Evolutionary conservation across 2,113 vertebrate genomes (phyloP).

Genomic region (Eurystomus gularis): DNA sequence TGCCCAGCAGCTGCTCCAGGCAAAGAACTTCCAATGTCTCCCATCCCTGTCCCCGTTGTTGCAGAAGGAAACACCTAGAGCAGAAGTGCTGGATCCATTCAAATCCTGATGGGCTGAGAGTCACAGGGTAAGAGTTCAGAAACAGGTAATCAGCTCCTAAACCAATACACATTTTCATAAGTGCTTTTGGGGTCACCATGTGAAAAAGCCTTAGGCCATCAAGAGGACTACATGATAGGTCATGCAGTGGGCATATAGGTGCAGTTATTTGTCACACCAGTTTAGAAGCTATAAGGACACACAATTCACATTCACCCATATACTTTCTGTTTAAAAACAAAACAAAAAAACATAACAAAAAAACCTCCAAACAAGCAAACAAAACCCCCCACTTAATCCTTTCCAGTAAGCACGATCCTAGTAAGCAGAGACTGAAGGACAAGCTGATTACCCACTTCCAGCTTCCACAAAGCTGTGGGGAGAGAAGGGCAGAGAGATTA

Average conservation of each 20-base stretch:
- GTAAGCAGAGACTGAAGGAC: not conserved
- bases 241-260: not conserved
- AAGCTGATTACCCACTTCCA: not conserved
- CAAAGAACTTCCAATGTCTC: not conserved
- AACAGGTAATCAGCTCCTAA: not conserved
- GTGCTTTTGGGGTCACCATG: not conserved
- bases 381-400: not conserved
- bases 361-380: not conserved
- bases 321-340: not conserved
- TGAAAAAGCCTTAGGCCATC: not conserved
- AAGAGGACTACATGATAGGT: not conserved
- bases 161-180: not conserved
- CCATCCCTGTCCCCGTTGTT: too few species aligned
- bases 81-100: not conserved
- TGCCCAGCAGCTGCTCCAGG: not conserved
- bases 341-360: not conserved
- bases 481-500: not conserved
- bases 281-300: not conserved
- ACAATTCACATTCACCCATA: not conserved
- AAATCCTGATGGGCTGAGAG: not conserved
- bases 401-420: not conserved
- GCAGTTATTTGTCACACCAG: not conserved
- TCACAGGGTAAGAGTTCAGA: not conserved
- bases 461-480: too few species aligned
- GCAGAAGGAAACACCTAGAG: not conserved